A percentile compares a stretch with the other conserved stretches of the same genome.
phyloP scores from a whole-genome alignment of 2,888 invertebrate species.

The Drosophila histrio region DNA sequence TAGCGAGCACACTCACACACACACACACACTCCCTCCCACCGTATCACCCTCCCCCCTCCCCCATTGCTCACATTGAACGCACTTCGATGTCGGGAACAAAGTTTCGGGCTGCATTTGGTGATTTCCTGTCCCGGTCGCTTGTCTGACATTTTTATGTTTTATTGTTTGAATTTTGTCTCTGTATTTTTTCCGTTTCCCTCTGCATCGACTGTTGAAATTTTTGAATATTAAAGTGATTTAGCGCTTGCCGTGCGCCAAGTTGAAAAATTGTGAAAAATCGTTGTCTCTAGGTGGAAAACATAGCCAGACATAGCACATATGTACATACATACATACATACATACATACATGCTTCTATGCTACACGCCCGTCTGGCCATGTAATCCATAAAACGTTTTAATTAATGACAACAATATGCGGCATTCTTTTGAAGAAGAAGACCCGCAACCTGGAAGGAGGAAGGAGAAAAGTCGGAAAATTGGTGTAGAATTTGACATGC shows the following conservation, averaged over 20 bases:
- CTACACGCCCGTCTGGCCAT: slow-evolving; percentile 47
- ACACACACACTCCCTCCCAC: slow-evolving; percentile 2
- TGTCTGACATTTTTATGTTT: slow-evolving; percentile 64
- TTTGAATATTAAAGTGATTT: slow-evolving; percentile 79
- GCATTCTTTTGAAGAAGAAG: slow-evolving; percentile 61
- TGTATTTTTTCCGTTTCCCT: slow-evolving; percentile 3
- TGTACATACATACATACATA: slow-evolving; percentile 1
- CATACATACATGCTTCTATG: not conserved
- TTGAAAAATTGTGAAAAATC: slow-evolving; percentile 79
- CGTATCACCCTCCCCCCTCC: not conserved
- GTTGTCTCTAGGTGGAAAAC: slow-evolving; percentile 51
- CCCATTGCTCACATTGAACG: slow-evolving; percentile 36
- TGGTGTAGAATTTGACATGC: slow-evolving; percentile 55
- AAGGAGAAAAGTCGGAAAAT: slow-evolving; percentile 14
- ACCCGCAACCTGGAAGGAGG: slow-evolving; percentile 10
- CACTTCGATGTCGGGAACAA: slow-evolving; percentile 48
- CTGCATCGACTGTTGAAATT: slow-evolving; percentile 52
- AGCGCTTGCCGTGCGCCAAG: slow-evolving; percentile 59
- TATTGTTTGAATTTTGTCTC: slow-evolving; percentile 65
- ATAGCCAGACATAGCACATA: slow-evolving; percentile 1
- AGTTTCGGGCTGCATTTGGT: slow-evolving; percentile 57
- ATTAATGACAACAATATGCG: slow-evolving; percentile 80
- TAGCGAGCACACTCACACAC: slow-evolving; percentile 50
- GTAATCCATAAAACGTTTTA: slow-evolving; percentile 80
- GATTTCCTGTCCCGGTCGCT: slow-evolving; percentile 57